Conservation (phyloP, 2,888 invertebrate species). For the Lasius fuliginosus region DNA sequence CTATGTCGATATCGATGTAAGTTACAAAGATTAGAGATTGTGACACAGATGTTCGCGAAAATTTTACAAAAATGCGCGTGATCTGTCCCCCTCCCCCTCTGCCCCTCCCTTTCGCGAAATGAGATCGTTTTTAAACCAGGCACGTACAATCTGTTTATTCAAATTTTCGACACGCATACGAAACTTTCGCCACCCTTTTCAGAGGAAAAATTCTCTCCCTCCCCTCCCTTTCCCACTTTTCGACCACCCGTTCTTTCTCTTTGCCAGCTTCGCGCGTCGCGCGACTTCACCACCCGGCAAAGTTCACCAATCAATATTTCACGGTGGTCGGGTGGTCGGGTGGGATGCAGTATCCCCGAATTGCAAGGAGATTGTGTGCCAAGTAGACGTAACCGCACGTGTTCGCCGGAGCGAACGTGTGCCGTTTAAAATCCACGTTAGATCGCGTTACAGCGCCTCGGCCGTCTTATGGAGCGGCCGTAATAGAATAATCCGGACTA, state of each 20-base stretch:
- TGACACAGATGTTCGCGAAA: conserved; percentile 26
- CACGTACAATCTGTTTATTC: conserved; percentile 80
- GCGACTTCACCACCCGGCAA: conserved; percentile 36
- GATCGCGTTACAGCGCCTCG: conserved; percentile 24
- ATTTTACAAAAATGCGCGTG: background rate
- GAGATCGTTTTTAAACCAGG: conserved; percentile 75
- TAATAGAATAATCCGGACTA: conserved; percentile 48
- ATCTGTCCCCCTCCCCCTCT: background rate
- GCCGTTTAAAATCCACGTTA: conserved; percentile 49
- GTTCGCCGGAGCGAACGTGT: conserved; percentile 51
- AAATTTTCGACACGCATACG: conserved; percentile 73
- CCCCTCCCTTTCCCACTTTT: conserved; percentile 11
- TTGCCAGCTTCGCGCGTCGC: conserved; percentile 38
- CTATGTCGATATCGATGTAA: conserved; percentile 33
- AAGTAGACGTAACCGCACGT: conserved; percentile 51
- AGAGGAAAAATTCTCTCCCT: no score
- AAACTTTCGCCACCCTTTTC: conserved; percentile 53
- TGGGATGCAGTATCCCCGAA: conserved; percentile 42
- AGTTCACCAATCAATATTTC: conserved; percentile 67
- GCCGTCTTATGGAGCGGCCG: conserved; percentile 19
- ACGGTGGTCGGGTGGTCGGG: conserved; percentile 31
- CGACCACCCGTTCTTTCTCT: conserved; percentile 20
- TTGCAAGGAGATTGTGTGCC: conserved; percentile 51
- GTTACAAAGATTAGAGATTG: conserved; percentile 46
- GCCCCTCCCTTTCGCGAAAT: conserved; percentile 58